These are phyloP conservation scores for Cephonodes hylas DNA, from an alignment of 2,888 invertebrate genomes.

Conservation along the genomic window DNA sequence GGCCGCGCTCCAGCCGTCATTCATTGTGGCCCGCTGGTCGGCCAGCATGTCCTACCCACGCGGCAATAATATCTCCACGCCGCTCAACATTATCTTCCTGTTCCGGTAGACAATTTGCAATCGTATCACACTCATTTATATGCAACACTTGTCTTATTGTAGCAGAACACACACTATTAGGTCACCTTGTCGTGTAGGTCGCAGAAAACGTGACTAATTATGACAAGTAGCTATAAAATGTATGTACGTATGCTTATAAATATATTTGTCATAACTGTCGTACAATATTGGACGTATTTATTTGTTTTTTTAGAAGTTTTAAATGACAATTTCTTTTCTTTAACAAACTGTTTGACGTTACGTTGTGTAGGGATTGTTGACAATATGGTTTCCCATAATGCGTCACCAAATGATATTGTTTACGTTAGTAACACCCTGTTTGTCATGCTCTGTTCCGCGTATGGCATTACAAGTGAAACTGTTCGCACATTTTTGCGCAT, in stretches of 20 bases:
- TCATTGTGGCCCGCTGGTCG: slow-evolving; percentile 45
- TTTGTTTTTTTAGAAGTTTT: background rate
- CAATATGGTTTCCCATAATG: background rate
- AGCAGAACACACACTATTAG: background rate
- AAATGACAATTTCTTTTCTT: too few species aligned
- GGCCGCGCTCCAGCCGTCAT: slow-evolving; percentile 51
- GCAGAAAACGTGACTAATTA: slow-evolving; percentile 1
- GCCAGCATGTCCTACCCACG: slow-evolving; percentile 47
- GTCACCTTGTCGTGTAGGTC: slow-evolving; percentile 3
- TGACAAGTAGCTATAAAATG: background rate
- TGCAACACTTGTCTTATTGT: background rate
- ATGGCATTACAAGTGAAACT: slow-evolving; percentile 11
- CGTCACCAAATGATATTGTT: background rate
- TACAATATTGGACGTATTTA: background rate
- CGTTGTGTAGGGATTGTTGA: background rate
- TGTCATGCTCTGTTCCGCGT: slow-evolving; percentile 7
- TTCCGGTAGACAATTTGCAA: slow-evolving; percentile 47
- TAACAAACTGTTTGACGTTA: background rate
- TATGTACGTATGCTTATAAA: background rate
- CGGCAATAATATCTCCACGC: slow-evolving; percentile 25
- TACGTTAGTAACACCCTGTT: background rate
- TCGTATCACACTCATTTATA: background rate
- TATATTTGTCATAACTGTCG: background rate
- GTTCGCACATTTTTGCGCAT: slow-evolving; percentile 46
- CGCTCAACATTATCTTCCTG: slow-evolving; percentile 51